Evolutionary conservation across 2,113 vertebrate species (phyloP).

Genomic region (Melanerpes aurifrons): DNA sequence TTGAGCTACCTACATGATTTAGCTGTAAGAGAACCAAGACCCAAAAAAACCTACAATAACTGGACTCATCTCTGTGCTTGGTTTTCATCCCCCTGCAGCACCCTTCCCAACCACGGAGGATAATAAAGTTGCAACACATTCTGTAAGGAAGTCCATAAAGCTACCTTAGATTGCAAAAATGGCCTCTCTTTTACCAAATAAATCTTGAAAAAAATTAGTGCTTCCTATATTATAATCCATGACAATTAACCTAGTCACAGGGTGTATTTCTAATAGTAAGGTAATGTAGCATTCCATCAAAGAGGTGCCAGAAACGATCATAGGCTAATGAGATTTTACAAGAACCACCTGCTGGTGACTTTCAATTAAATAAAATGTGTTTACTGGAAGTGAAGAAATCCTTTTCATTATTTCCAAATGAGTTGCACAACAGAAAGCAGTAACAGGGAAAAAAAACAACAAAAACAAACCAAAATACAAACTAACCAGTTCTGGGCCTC

Average conservation of each 20-base stretch:
- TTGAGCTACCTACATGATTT: not conserved
- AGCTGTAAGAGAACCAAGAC: not conserved
- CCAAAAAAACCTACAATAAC: not conserved
- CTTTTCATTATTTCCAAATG: slow-evolving; percentile 33
- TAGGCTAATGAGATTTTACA: slow-evolving; percentile 46
- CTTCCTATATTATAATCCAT: not conserved
- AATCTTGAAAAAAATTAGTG: not conserved
- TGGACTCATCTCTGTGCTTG: not conserved
- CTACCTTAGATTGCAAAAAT: not conserved
- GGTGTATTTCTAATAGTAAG: not conserved
- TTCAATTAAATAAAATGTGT: slow-evolving; percentile 58
- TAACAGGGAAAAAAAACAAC: not conserved
- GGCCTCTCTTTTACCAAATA: not conserved
- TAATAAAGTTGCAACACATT: fast-evolving
- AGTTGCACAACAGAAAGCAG: not conserved
- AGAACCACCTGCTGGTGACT: slow-evolving; percentile 30
- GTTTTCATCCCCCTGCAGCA: not conserved
- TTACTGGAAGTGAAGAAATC: not conserved
- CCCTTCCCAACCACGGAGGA: not conserved
- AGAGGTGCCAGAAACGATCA: slow-evolving; percentile 45
- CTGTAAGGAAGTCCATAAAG: not conserved
- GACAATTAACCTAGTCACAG: not conserved
- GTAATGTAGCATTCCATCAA: slow-evolving; percentile 30
- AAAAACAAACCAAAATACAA: not conserved
- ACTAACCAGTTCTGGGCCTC: no score